These are phyloP conservation scores for Noctua janthe DNA, from an alignment of 2,888 invertebrate species.

Conservation along the genomic window DNA sequence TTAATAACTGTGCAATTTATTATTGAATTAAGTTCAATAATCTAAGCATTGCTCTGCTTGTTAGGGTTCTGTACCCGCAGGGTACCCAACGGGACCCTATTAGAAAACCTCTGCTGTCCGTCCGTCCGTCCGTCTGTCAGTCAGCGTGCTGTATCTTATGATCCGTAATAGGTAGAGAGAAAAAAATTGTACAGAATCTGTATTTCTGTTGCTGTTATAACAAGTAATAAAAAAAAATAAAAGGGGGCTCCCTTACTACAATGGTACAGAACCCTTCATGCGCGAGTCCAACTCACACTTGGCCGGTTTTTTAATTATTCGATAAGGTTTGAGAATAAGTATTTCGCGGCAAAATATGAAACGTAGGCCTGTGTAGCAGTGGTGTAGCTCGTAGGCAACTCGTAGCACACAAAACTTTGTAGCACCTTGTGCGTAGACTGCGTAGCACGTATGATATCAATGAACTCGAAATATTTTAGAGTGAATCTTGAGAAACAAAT, in stretches of 20 bases:
- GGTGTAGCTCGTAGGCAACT: not conserved
- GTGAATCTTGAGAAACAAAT: not conserved
- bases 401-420: not conserved
- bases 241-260: no score
- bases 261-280: no score
- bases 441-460: not conserved
- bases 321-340: not conserved
- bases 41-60: not conserved
- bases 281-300: no score
- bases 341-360: not conserved
- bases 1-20: not conserved
- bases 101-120: no score
- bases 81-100: no score
- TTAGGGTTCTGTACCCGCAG: no score
- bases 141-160: no score
- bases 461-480: not conserved
- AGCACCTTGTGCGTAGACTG: not conserved
- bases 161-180: no score
- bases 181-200: no score
- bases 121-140: no score
- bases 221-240: no score
- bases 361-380: not conserved
- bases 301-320: not conserved
- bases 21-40: not conserved
- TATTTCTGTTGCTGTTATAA: no score